Evolutionary conservation across 2,797 vertebrate genomes (phyloP).

Genomic region (Myotis myotis): DNA sequence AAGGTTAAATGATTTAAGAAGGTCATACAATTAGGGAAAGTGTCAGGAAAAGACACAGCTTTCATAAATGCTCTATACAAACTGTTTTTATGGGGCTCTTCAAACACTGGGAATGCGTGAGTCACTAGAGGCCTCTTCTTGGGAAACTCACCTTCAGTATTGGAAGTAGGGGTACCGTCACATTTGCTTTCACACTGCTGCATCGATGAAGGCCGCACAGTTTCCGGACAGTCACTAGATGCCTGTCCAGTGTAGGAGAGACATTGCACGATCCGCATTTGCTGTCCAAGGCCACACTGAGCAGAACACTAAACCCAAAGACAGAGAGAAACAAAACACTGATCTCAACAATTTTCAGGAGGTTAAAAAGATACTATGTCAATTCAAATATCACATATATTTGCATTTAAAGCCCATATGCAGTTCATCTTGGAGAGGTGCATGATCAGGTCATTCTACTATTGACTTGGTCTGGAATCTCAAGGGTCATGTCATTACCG

Average conservation of each 20-base stretch:
- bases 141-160: conserved; percentile 91
- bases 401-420: conserved; percentile 1
- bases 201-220: conserved; percentile 91
- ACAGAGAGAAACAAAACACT: conserved; percentile 44
- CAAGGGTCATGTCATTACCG: neutral
- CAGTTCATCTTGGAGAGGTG: neutral
- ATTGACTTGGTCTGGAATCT: conserved; percentile 3
- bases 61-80: neutral
- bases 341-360: neutral
- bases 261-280: conserved; percentile 96
- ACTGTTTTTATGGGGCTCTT: neutral
- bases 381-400: conserved; percentile 2
- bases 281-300: conserved; percentile 98
- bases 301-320: conserved; percentile 92
- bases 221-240: conserved; percentile 93
- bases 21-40: neutral
- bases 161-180: conserved; percentile 93
- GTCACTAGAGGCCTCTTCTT: neutral
- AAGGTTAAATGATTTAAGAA: conserved; percentile 19
- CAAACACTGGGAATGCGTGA: neutral
- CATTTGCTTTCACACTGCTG: conserved; percentile 99
- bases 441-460: neutral
- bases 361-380: neutral
- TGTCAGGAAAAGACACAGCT: neutral
- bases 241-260: conserved; percentile 96